phyloP scores from a whole-genome alignment of 2,888 invertebrate genomes.

The Hesperia comma region DNA sequence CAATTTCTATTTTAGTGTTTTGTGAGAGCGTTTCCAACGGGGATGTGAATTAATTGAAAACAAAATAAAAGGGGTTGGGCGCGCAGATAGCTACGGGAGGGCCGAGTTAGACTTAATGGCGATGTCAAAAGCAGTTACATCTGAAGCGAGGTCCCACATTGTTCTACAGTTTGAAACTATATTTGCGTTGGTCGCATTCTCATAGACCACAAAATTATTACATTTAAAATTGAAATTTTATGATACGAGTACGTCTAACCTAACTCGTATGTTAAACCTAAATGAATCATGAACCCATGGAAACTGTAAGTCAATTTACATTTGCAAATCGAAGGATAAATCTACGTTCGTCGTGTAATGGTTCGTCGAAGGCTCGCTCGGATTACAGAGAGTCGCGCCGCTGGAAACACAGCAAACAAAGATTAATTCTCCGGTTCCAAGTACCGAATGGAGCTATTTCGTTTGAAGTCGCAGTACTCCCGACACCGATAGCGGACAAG shows the following conservation, averaged over 20 bases:
- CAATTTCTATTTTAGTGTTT: conserved; percentile 12
- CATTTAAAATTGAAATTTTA: too few species aligned
- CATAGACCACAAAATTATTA: not conserved
- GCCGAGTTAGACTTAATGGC: conserved; percentile 24
- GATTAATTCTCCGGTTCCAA: conserved; percentile 29
- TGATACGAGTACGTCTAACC: too few species aligned
- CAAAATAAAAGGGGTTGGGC: conserved; percentile 27
- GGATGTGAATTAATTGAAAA: conserved; percentile 19
- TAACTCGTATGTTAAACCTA: not conserved
- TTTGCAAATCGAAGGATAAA: conserved; percentile 36
- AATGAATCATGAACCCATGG: not conserved
- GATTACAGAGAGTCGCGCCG: conserved; percentile 31
- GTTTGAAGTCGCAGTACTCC: conserved; percentile 43
- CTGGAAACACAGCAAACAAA: conserved; percentile 33
- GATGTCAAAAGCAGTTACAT: conserved; percentile 31
- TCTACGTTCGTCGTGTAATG: conserved; percentile 31
- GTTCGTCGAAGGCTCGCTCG: conserved; percentile 21
- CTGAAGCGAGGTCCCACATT: conserved; percentile 3
- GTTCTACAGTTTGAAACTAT: conserved; percentile 9
- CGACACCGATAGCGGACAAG: conserved; percentile 40
- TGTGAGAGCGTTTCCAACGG: conserved; percentile 2
- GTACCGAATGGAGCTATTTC: conserved; percentile 49
- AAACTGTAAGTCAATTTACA: conserved; percentile 2
- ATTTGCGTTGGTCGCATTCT: not conserved
- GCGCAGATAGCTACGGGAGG: conserved; percentile 7